phyloP scores from a whole-genome alignment of 1,140 invertebrate species.

The Drosophila simulans region DNA sequence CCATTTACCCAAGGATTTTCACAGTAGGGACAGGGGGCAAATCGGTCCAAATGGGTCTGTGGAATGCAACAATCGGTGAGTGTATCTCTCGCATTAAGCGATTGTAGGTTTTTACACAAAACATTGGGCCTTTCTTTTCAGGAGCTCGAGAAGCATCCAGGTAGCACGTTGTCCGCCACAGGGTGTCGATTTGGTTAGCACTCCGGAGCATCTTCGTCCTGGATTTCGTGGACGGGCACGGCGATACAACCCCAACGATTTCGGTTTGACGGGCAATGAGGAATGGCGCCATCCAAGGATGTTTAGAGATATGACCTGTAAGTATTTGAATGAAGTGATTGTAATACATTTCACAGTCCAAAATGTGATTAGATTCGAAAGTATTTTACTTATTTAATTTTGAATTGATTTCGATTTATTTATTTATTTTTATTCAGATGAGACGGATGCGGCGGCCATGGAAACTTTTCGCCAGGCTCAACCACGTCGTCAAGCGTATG shows the following conservation, averaged over 20 bases:
- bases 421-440: constrained; percentile 18
- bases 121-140: background rate
- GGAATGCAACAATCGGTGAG: constrained; percentile 9
- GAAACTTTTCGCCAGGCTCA: constrained; percentile 24
- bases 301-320: constrained; percentile 48
- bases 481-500: constrained; percentile 5
- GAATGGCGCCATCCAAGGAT: constrained; percentile 55
- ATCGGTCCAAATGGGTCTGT: background rate
- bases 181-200: constrained; percentile 11
- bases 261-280: constrained; percentile 44
- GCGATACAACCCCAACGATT: constrained; percentile 49
- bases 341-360: no score
- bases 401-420: background rate
- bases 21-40: background rate
- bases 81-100: no score
- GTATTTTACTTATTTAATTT: no score
- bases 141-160: background rate
- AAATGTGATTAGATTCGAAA: no score
- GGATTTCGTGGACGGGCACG: constrained; percentile 28
- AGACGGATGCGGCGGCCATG: constrained; percentile 25
- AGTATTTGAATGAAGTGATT: background rate
- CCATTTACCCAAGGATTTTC: background rate
- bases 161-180: background rate
- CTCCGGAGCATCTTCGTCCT: constrained; percentile 45
- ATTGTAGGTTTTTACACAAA: no score